Base-by-base conservation (phyloP, 2,888 invertebrate species). In the Eurytoma adleriae region DNA sequence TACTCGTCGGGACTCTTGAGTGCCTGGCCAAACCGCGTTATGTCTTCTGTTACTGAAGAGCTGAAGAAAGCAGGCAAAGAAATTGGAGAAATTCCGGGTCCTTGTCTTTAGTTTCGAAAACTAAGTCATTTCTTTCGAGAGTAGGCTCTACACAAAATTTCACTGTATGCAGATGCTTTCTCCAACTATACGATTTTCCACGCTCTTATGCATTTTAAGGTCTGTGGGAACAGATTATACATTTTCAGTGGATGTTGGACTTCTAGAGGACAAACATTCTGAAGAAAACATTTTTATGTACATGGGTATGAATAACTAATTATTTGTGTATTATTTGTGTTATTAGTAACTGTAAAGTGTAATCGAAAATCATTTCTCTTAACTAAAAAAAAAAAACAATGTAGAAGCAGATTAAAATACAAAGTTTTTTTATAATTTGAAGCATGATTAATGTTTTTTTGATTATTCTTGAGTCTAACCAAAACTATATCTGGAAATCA, bases 1-100 rank as follows among this genome's bases (percentile, higher is more conserved):
- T 86, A 82, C 74, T 59, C 61, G 69, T 78, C 73, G 76, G 78
- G 73, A 79, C 57, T 81, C 82, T 69, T 70, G 79, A 68, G 74
- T 54, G n/a, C 50, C 7, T 48, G 20, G 48, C 50, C 54, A 18
- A n/a, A 50, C 14, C 24, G 18, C 24, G 30, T 70, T 72, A 61
- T 67, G 75, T 78, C 77, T 83, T 81, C 73, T 75, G 30, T 80
- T 77, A 69, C 68, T 48, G 54, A 78, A 64, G n/a, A 27, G 61
- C 13, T 27, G 54, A 78, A 78, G 78, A 81, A 78, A 81, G 81
- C 48, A 74, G 75, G 16, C 16, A 54, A 56, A 50, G 81, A 81
- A 81, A 81, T 75, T 40, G 70, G 81, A 75, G 78, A 81, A 81
- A 81, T 71, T 66, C 70, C 62, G 71, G 66, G 56, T 50, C 66